Evolutionary conservation across 2,888 invertebrate species (phyloP), one percentile per base, ranked within the genome.

Genomic region (Thereva nobilitata): DNA sequence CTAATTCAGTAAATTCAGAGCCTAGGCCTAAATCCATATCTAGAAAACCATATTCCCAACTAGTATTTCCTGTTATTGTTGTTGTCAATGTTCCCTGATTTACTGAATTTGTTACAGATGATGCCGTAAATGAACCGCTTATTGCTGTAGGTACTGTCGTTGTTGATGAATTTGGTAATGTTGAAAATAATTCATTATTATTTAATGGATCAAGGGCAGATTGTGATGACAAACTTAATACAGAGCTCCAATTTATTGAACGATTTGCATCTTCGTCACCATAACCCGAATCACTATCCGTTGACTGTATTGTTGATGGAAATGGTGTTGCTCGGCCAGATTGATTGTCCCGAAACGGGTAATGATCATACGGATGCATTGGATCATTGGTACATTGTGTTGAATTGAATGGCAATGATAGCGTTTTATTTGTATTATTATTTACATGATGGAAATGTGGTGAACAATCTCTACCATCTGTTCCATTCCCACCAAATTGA

Each of bases 241-340:
- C 93, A 59, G 93, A 93, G 79, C 93, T 92, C 94, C 94, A 94
- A 83, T 93, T 93, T 81, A 94, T 93, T 74, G 91, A 87, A 73
- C 91, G 87, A 76, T 87, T 88, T 76, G 86, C 84, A 73, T 89
- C 88, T 69, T 87, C 86, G 80, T 91, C 91, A 74, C 90, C 90
- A 79, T 89, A 87, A 72, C 91, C 91, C 23, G 89, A 90, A 79
- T 90, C 90, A 61, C 85, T 87, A 78, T 89, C 89, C 71, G 84
- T 73, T 52, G 70, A 54, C 40, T 57, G 35, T 2, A 63, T 63
- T 23, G 71, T 49, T 44, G 80, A 73, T 68, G 89, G 89, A 79
- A 87, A 90, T 68, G 89, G 90, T 64, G 89, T 92, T 74, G 87
- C 88, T 72, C 87, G 85, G 4, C 89, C 89, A 35, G 84, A 84